phyloP scores from a whole-genome alignment of 2,113 vertebrate species.

The Cichladusa arquata region DNA sequence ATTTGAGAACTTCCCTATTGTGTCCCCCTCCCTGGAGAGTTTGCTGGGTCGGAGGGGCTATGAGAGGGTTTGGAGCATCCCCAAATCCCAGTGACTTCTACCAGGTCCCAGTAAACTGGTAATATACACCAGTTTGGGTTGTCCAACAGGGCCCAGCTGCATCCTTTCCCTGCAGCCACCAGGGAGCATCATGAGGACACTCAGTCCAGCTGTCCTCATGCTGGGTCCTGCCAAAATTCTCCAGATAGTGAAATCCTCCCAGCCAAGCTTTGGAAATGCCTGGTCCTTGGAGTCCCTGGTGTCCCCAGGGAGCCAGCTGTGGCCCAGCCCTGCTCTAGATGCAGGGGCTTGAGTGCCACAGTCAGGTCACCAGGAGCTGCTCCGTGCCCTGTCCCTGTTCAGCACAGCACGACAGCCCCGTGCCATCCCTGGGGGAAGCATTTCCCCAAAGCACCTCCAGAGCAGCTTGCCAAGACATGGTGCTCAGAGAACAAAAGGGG shows the following conservation, averaged over 20 bases:
- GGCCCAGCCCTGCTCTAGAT: not conserved
- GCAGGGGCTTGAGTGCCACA: fast-evolving
- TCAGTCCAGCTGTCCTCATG: not conserved
- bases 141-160: not conserved
- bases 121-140: not conserved
- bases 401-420: not conserved
- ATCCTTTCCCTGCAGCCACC: conserved; percentile 17
- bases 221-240: not conserved
- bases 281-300: not conserved
- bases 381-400: not conserved
- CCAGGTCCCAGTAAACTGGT: not conserved
- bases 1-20: not conserved
- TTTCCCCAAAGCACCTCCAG: not conserved
- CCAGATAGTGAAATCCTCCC: not conserved
- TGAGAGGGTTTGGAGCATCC: not conserved
- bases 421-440: not conserved
- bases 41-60: fast-evolving
- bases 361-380: not conserved
- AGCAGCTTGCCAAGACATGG: not conserved
- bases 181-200: conserved; percentile 24
- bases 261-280: not conserved
- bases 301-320: not conserved
- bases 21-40: not conserved
- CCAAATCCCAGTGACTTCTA: not conserved
- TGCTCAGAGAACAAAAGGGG: not conserved